Conservation (phyloP, 2,888 invertebrate species). For the Agrochola lota region DNA sequence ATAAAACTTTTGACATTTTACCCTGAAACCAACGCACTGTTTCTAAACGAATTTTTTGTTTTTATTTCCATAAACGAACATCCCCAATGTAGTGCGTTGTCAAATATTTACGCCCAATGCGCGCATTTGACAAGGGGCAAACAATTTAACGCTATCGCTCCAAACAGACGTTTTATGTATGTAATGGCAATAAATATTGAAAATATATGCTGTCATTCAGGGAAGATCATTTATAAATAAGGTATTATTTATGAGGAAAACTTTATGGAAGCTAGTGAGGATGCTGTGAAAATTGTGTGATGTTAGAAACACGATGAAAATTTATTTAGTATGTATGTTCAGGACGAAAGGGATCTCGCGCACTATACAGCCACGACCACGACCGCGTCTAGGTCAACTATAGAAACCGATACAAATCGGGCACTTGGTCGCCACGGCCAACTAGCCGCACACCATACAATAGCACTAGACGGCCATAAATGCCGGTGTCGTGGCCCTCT, state of each 20-base stretch:
- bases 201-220: constrained; percentile 60
- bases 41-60: constrained; percentile 57
- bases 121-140: constrained; percentile 78
- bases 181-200: constrained; percentile 71
- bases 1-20: too few species aligned
- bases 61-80: constrained; percentile 65
- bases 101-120: constrained; percentile 78
- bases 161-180: constrained; percentile 71
- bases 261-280: neutral
- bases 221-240: constrained; percentile 46
- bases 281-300: neutral
- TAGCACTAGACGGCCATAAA: too few species aligned
- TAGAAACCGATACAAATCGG: too few species aligned
- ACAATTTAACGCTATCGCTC: constrained; percentile 74
- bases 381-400: too few species aligned
- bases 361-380: too few species aligned
- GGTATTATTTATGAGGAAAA: constrained; percentile 19
- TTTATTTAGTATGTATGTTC: neutral
- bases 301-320: neutral
- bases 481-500: too few species aligned
- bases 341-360: too few species aligned
- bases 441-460: too few species aligned
- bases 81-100: constrained; percentile 70
- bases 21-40: neutral
- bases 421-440: too few species aligned